These are phyloP conservation scores for Danio aesculapii DNA, from an alignment of 2,797 vertebrate species.

Conservation along the genomic window DNA sequence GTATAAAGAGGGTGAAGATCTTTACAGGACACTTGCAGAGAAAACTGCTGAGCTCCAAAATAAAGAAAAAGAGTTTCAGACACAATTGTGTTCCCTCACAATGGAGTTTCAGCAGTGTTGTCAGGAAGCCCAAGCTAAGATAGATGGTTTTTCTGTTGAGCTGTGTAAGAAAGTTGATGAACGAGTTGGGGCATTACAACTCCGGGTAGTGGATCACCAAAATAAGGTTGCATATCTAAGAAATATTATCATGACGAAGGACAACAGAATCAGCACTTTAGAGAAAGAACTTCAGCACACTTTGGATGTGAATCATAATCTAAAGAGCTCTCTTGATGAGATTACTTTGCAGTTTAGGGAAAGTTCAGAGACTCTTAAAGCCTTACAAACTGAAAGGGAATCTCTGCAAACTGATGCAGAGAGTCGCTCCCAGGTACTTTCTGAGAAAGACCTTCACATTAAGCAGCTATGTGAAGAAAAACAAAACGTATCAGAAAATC, in stretches of 20 bases:
- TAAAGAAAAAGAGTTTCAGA: constrained; percentile 80
- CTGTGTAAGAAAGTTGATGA: constrained; percentile 78
- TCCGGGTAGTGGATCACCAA: constrained; percentile 80
- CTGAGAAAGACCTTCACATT: constrained; percentile 85
- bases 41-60: constrained; percentile 73
- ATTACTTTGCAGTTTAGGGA: constrained; percentile 82
- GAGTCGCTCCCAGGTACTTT: constrained; percentile 78
- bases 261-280: constrained; percentile 79
- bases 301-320: constrained; percentile 77
- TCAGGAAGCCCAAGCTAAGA: constrained; percentile 76
- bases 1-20: constrained; percentile 77
- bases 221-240: constrained; percentile 75
- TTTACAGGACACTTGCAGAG: constrained; percentile 80
- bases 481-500: constrained; percentile 79
- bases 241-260: constrained; percentile 77
- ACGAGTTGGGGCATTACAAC: constrained; percentile 74
- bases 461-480: constrained; percentile 86
- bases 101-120: constrained; percentile 77
- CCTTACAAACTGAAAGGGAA: constrained; percentile 87
- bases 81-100: constrained; percentile 69
- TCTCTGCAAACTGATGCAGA: constrained; percentile 77
- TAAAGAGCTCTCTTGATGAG: constrained; percentile 83
- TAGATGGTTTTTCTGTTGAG: constrained; percentile 79
- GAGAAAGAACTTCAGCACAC: constrained; percentile 82
- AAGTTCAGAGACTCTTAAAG: constrained; percentile 81